A percentile compares a stretch with the other conserved stretches of the same genome.
phyloP scores from a whole-genome alignment of 35 echinoderm and acorn worm species.

The Ophioderma brevispina region DNA sequence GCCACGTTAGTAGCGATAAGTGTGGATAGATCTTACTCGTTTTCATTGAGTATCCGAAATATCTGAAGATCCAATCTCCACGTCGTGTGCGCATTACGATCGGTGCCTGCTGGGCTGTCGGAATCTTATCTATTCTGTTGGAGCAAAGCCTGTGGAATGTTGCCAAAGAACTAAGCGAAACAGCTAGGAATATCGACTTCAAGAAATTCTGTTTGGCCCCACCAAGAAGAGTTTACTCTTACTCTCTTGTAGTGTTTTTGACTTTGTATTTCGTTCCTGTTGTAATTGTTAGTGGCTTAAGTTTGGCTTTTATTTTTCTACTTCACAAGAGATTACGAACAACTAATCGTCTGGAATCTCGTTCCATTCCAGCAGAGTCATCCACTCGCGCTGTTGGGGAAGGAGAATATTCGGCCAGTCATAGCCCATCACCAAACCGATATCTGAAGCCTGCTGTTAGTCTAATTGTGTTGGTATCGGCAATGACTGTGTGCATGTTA shows the following conservation, averaged over 20 bases:
- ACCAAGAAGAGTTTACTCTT: not conserved
- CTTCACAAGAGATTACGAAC: too few species aligned
- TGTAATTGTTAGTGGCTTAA: too few species aligned
- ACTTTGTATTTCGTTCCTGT: not conserved
- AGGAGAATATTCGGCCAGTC: too few species aligned
- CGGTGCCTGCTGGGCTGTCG: not conserved
- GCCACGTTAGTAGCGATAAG: constrained; percentile 2
- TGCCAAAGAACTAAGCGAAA: not conserved
- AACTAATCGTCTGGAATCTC: too few species aligned
- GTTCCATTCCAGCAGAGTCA: too few species aligned
- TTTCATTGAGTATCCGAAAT: constrained; percentile 12
- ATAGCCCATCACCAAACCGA: too few species aligned
- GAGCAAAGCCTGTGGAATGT: constrained; percentile 8
- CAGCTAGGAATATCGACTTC: not conserved
- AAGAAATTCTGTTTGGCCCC: not conserved
- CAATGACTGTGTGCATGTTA: too few species aligned
- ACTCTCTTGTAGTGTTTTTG: not conserved
- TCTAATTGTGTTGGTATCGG: too few species aligned
- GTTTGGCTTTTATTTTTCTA: too few species aligned
- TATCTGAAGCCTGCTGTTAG: too few species aligned
- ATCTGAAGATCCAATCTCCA: constrained; percentile 8
- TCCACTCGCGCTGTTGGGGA: too few species aligned
- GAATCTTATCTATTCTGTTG: not conserved
- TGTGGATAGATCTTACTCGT: constrained; percentile 22
- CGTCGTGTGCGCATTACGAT: not conserved